Evolutionary conservation across 1,140 invertebrate genomes (phyloP).

Genomic region (Heterodera schachtii): DNA sequence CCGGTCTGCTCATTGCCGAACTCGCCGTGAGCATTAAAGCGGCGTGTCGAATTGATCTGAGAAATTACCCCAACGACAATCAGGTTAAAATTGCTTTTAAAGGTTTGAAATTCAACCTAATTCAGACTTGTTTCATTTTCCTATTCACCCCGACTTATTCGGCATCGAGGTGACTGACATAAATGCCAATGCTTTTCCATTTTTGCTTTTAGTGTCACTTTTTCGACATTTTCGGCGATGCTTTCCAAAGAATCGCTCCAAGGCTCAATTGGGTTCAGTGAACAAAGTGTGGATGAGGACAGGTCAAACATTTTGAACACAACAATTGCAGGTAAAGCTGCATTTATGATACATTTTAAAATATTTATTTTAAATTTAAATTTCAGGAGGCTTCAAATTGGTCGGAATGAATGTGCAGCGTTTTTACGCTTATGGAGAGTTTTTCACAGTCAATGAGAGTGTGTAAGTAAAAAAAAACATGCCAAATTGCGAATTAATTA

Average conservation of each 20-base stretch:
- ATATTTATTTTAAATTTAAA: background rate
- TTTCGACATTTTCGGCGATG: constrained; percentile 18
- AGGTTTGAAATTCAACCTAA: no score
- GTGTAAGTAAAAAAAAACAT: constrained; percentile 11
- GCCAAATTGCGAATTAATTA: background rate
- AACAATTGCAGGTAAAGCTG: constrained; percentile 1
- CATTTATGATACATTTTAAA: background rate
- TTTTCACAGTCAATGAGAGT: constrained; percentile 23
- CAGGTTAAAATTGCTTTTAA: background rate
- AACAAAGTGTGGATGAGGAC: background rate
- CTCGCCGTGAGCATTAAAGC: constrained; percentile 22
- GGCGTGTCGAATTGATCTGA: constrained; percentile 23
- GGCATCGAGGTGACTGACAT: background rate
- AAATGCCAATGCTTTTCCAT: background rate
- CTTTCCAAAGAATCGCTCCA: constrained; percentile 15
- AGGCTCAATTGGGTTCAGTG: constrained; percentile 5
- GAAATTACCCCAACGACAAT: constrained; percentile 25
- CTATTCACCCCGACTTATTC: constrained; percentile 20
- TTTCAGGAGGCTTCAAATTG: constrained; percentile 20
- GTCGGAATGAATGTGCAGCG: constrained; percentile 11
- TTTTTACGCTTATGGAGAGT: constrained; percentile 18
- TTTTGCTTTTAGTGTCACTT: constrained; percentile 15
- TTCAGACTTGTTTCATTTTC: constrained; percentile 24
- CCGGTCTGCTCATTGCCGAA: constrained; percentile 19
- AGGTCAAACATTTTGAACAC: constrained; percentile 5